These are phyloP conservation scores for Danio rerio DNA, from an alignment of 2,113 vertebrate genomes.

Conservation along the genomic window GRCz12tu NC_133183.1:21872501-21873000, in stretches of 20 bases:
- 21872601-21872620: slow-evolving; percentile 19
- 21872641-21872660: slow-evolving; percentile 6
- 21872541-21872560: background rate
- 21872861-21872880: background rate
- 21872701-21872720: background rate
- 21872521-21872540: background rate
- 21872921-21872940: too few relatives aligned
- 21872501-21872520: background rate
- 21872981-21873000: too few relatives aligned
- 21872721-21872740: slow-evolving; percentile 1
- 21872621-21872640: background rate
- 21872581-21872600: background rate
- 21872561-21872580: background rate
- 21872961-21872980: too few relatives aligned
- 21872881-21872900: background rate
- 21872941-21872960: too few relatives aligned
- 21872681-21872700: slow-evolving; percentile 14
- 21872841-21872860: background rate
- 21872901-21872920: background rate
- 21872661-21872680: background rate
- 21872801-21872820: slow-evolving; percentile 32
- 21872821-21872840: slow-evolving; percentile 21
- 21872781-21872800: slow-evolving; percentile 7
- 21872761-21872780: background rate
- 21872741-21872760: slow-evolving; percentile 1